These are phyloP conservation scores for Chrysocyon brachyurus DNA, from an alignment of 2,797 vertebrate species.

Conservation along the genomic window DNA sequence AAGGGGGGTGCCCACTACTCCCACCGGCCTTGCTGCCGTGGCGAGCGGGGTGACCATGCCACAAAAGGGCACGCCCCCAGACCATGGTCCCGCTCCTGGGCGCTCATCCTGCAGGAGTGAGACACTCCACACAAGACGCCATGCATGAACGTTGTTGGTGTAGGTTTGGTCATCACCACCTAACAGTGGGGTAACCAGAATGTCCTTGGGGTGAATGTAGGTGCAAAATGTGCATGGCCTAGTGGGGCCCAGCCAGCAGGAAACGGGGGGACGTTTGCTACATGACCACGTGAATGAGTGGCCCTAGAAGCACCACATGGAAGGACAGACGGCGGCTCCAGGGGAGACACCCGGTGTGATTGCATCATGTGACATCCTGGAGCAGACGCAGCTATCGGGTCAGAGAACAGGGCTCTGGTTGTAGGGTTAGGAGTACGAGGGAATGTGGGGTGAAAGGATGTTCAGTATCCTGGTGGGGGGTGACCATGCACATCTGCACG, in stretches of 20 bases:
- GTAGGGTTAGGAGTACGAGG: neutral
- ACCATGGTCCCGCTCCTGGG: rapidly evolving
- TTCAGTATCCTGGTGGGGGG: neutral
- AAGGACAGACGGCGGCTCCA: too few species aligned
- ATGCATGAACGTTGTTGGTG: neutral
- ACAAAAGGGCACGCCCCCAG: too few species aligned
- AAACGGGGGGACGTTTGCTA: neutral
- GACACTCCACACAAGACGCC: rapidly evolving
- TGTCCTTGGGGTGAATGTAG: neutral
- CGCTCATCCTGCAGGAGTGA: too few species aligned
- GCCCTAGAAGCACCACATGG: neutral
- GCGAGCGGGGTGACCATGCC: neutral
- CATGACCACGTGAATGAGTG: rapidly evolving
- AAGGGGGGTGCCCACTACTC: neutral
- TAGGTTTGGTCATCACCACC: neutral
- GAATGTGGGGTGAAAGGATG: neutral
- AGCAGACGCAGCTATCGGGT: neutral
- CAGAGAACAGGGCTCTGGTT: neutral
- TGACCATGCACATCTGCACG: too few species aligned
- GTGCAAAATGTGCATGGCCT: neutral
- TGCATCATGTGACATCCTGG: neutral
- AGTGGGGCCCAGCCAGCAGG: neutral
- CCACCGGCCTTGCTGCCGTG: rapidly evolving
- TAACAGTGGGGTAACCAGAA: neutral
- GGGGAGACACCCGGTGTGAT: neutral